Evolutionary conservation across 2,113 vertebrate genomes (phyloP), one percentile per base, ranked within the genome.

Genomic region (Erythrolamprus reginae): DNA sequence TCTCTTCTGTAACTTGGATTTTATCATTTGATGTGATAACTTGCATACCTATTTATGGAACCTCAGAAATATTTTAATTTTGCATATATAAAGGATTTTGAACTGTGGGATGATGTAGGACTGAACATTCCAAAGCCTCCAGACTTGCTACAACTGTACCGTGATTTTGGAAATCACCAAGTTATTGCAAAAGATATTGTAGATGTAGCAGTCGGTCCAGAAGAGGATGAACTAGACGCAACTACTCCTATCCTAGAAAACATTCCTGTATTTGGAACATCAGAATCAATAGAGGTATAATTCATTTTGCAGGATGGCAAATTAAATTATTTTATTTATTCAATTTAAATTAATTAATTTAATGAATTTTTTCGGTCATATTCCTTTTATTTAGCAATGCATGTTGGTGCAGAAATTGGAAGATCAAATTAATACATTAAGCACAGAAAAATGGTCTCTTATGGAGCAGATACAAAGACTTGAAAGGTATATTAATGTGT

Each of bases 51-150:
- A 47, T n/a, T 1, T 61, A 48, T 1, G 4, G 84, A 55, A 84
- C 19, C 24, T 48, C 21, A 26, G 91, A 7, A 88, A 12, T 6
- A 87, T 91, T 28, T 88, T 94, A 86, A 42, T 94, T 87, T 82
- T 88, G 58, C 88, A 90, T 77, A 89, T 95, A 93, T 93, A n/a
- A 95, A 99, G 99, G 99, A 99, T 97, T 99, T 99, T 97, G 99
- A 99, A 95, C 95, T 99, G 91, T 99, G 99, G 99, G 99, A 99
- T 95, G 99, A 99, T 89, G 99, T 99, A 91, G 99, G 99, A 65
- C 97, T 99, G 95, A 99, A 99, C 96, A 99, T 98, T 96, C 99
- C 99, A 13, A 99, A 99, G 94, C 99, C 99, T 61, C 98, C 99
- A 58, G 99, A 98, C 93, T 97, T 99, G 88, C 65, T 99, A 19